Base-by-base conservation (phyloP, 1,140 invertebrate genomes). In the Bathynomus jamesi region DNA sequence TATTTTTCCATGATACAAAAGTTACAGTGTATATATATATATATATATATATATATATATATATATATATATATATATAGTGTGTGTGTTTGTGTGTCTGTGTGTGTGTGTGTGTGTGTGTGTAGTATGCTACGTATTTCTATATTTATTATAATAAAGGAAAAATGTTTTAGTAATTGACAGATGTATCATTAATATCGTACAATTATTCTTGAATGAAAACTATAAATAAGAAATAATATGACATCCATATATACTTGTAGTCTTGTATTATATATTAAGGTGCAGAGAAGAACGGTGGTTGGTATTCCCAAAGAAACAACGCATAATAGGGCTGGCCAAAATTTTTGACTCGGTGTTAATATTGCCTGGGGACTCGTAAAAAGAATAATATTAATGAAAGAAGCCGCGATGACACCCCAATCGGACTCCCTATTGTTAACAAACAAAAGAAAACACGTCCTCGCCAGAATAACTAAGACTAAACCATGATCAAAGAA, bases 11-110 rank as follows among this genome's bases (percentile, higher is more conserved):
- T n/a, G n/a, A n/a, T n/a, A n/a, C n/a, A n/a, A n/a, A n/a, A n/a
- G n/a, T n/a, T n/a, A n/a, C n/a, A n/a, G n/a, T n/a, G n/a, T 63
- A 2, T 63, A 25, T 7, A 28, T 8, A 63, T 63, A 63, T 63
- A 63, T 63, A 63, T 63, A 63, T 63, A 63, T 63, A 63, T 63
- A 63, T 63, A 63, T 63, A 63, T 63, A 63, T 63, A 63, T 63
- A 63, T 63, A 63, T 63, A 63, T 63, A 63, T 63, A 63, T 63
- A 63, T 63, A 24, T 63, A 63, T 63, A 5, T 63, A 5, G n/a
- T n/a, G n/a, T n/a, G n/a, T n/a, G n/a, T n/a, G n/a, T n/a, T n/a
- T n/a, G n/a, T n/a, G n/a, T n/a, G n/a, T n/a, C n/a, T n/a, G n/a
- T n/a, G n/a, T n/a, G n/a, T n/a, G n/a, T n/a, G n/a, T n/a, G n/a